Base-by-base conservation (phyloP, 2,113 vertebrate genomes). In the Clarias batrachus region DNA sequence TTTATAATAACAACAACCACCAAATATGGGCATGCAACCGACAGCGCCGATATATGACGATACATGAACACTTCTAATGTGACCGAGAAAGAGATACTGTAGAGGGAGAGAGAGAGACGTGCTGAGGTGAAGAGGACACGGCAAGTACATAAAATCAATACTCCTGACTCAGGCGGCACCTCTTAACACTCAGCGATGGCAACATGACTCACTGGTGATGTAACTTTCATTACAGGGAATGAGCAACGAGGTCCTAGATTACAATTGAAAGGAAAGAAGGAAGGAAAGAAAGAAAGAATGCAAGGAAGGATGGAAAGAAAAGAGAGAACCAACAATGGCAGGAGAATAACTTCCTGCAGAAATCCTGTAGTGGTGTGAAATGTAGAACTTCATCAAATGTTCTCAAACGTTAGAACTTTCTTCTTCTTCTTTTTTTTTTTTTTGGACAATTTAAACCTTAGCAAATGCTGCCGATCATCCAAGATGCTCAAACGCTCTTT, bases 111-210 rank as follows among this genome's bases (percentile, higher is more conserved):
- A 81, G 78, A 52, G 13, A 88, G 52, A 23, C 71, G 68, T 41
- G 33, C 23, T 57, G 78, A 85, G 87, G 70, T 85, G 60, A 57
- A 87, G 87, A 86, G 83, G 87, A 80, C 84, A 86, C 59, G 74
- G 78, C 52, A 87, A 83, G 86, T 73, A 83, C 60, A 76, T 57
- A 77, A 78, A 87, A 88, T 90, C 90, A 54, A 88, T 91, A 85
- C 59, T 62, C 81, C 54, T 81, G 80, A 82, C 62, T 88, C 86
- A 76, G 81, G 33, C 78, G 23, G 52, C 74, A 63, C 66, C 83
- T 30, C 59, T 86, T 90, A 89, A 87, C 52, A 83, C 60, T 59
- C 33, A 82, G 54, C 76, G 78, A 87, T 60, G 54, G 63, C 81
- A 85, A 66, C 33, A 25, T 86, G 87, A 74, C 41, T 84, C 87